Percentiles rank a stretch among this genome's conserved stretches.
These are phyloP conservation scores for Poecile atricapillus DNA, from an alignment of 2,113 vertebrate genomes.

Conservation along the genomic window DNA sequence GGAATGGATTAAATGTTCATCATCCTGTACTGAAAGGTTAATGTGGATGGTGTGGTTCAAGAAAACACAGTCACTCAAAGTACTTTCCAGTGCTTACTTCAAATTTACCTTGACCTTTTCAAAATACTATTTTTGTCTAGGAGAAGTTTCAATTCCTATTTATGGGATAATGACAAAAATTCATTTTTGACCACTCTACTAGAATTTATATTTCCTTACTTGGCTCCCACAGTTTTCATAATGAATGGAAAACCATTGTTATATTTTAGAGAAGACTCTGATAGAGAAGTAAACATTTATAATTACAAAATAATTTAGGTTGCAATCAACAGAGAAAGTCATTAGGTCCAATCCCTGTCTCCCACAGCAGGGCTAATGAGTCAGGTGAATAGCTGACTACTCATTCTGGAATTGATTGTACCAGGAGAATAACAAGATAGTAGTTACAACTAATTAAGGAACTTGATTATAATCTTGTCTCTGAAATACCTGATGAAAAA, in stretches of 20 bases:
- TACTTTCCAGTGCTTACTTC: not conserved
- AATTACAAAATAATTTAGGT: not conserved
- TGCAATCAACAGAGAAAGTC: not conserved
- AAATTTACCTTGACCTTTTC: not conserved
- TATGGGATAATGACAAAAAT: not conserved
- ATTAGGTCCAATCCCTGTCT: not conserved
- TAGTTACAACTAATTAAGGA: not conserved
- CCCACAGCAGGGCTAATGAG: not conserved
- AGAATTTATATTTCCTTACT: not conserved
- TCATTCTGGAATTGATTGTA: not conserved
- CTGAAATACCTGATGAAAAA: not conserved
- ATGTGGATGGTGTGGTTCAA: not conserved
- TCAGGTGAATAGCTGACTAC: not conserved
- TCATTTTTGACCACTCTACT: not conserved
- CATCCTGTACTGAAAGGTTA: not conserved
- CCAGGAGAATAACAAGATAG: not conserved
- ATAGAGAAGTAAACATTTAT: not conserved
- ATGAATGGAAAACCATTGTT: not conserved
- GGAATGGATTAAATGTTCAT: not conserved
- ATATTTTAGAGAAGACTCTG: not conserved
- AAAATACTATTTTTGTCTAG: not conserved
- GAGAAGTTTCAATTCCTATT: not conserved
- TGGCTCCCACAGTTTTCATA: not conserved
- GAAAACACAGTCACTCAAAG: not conserved
- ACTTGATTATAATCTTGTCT: not conserved